Percentiles rank a stretch among this genome's conserved stretches.
Conservation (phyloP, 2,113 vertebrate genomes). For the Microcebus ravelobensis region DNA sequence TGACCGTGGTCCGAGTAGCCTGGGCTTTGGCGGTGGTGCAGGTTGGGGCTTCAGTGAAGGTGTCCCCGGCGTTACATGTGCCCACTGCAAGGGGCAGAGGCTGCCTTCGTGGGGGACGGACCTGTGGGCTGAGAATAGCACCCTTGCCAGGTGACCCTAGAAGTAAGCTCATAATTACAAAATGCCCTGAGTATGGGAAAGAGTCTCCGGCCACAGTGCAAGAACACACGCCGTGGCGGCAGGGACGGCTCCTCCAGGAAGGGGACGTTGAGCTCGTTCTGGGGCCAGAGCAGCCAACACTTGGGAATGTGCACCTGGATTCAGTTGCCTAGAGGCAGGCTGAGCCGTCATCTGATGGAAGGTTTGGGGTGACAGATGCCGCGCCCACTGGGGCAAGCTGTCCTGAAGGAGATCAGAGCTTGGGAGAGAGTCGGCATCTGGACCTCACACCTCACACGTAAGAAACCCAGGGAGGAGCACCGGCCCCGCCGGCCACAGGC, state of each 20-base stretch:
- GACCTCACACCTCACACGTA: accelerated
- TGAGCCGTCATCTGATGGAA: too few species aligned
- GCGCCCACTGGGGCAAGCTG: not conserved
- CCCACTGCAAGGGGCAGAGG: not conserved
- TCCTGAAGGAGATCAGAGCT: not conserved
- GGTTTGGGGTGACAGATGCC: not conserved
- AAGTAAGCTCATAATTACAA: not conserved
- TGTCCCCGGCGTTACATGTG: not conserved
- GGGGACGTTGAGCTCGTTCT: accelerated
- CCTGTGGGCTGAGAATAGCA: not conserved
- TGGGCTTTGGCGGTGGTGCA: not conserved
- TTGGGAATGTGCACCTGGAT: not conserved
- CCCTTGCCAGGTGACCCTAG: not conserved
- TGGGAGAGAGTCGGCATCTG: too few species aligned
- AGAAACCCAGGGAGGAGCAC: not conserved
- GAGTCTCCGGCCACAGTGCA: accelerated
- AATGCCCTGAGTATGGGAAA: not conserved
- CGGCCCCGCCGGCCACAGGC: not conserved
- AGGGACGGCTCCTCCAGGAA: not conserved
- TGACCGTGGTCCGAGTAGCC: too few species aligned
- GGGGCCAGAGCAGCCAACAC: not conserved
- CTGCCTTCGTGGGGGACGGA: not conserved
- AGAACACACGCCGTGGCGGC: accelerated
- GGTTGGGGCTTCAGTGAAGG: not conserved
- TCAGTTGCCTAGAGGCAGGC: too few species aligned